Conservation (phyloP, 2,888 invertebrate species). For the Drosophila meridiana region DNA sequence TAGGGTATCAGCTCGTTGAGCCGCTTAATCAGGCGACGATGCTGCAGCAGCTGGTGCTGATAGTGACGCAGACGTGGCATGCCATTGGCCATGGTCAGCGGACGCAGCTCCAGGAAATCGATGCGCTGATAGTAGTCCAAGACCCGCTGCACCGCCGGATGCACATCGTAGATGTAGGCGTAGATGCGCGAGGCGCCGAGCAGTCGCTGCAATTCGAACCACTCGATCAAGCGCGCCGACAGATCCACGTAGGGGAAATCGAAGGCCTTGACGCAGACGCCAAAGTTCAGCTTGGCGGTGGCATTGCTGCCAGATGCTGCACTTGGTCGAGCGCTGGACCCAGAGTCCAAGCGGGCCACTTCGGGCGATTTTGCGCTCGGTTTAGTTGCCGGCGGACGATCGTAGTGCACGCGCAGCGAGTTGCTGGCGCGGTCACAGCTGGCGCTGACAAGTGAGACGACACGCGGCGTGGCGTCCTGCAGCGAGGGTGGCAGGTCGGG, state of each 20-base stretch:
- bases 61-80: constrained; percentile 93
- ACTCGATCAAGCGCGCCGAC: constrained; percentile 94
- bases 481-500: constrained; percentile 85
- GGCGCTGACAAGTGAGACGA: constrained; percentile 57
- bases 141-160: constrained; percentile 94
- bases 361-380: no score
- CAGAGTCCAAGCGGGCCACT: not conserved
- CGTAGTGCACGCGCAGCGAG: constrained; percentile 80
- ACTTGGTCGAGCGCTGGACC: not conserved
- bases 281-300: constrained; percentile 85
- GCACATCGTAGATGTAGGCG: constrained; percentile 93
- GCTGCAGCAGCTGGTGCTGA: constrained; percentile 93
- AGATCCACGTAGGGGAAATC: constrained; percentile 95
- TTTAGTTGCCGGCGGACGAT: not conserved
- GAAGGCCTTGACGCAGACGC: constrained; percentile 95
- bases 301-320: not conserved
- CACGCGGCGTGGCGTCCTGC: constrained; percentile 15
- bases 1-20: constrained; percentile 97
- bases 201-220: constrained; percentile 93
- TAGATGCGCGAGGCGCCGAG: constrained; percentile 95
- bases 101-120: constrained; percentile 89
- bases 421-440: constrained; percentile 57
- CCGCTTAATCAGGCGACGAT: constrained; percentile 93
- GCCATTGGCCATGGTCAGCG: constrained; percentile 92
- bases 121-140: constrained; percentile 87